phyloP scores from a whole-genome alignment of 2,113 vertebrate genomes.

The Syngnathus scovelli region DNA sequence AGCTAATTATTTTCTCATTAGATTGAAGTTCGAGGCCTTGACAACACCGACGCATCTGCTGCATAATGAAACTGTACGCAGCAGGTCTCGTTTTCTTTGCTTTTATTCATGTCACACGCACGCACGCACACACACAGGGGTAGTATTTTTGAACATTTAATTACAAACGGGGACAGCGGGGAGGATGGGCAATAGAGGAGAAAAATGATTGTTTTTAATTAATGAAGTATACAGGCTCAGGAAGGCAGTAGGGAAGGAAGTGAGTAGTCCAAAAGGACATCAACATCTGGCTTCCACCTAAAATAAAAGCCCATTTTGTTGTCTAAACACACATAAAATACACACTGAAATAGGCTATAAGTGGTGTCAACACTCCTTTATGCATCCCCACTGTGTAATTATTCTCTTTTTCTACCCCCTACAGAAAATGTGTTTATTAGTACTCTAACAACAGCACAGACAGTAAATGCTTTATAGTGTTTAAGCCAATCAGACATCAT shows the following conservation, averaged over 20 bases:
- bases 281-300: neutral
- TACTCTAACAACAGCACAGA: neutral
- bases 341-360: conserved; percentile 5
- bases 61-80: conserved; percentile 1
- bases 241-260: conserved; percentile 4
- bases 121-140: neutral
- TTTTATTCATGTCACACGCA: neutral
- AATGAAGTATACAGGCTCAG: conserved; percentile 5
- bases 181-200: conserved; percentile 7
- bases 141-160: conserved; percentile 6
- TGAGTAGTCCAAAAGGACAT: conserved; percentile 1
- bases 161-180: conserved; percentile 8
- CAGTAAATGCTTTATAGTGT: neutral
- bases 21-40: neutral
- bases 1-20: conserved; percentile 5
- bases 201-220: conserved; percentile 9
- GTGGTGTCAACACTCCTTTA: conserved; percentile 4
- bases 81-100: neutral
- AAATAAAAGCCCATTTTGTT: neutral
- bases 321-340: conserved; percentile 1
- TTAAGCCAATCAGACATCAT: neutral
- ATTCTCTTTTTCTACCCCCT: neutral
- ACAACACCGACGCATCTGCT: conserved; percentile 8
- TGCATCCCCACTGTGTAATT: neutral
- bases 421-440: neutral